Base-by-base conservation (phyloP, 2,797 vertebrate species). In the Taenioides sp. region DNA sequence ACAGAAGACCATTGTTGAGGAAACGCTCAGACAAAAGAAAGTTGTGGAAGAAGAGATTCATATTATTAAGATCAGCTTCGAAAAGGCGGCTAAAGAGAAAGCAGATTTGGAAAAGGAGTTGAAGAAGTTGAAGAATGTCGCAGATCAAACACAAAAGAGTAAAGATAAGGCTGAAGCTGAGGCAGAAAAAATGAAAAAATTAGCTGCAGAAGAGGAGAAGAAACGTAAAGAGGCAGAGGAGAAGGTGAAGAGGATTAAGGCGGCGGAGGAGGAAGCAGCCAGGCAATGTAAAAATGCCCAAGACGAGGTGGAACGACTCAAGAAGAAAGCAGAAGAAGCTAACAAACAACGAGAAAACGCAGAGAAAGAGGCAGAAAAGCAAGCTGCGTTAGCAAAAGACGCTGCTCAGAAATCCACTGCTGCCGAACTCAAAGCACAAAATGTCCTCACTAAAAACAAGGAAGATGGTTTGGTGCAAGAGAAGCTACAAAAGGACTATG, bases 1-100 rank as follows among this genome's bases (percentile, higher is more conserved):
- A 72, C 97, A 99, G 81, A 96, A 94, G 79, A 92, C 86, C 0
- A 91, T 98, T 0, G 95, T 99, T 67, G 95, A 98, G n/a, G 98
- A 99, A 61, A 98, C 96, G 0, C 71, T 98, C 75, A 94, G 88
- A 73, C 97, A 99, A 76, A 94, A 96, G 85, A 95, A 95, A 2
- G 78, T 96, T 65, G 95, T 99, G 1, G 97, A 99, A 79, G 97
- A 98, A 72, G 98, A 99, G 89, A 99, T 99, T 65, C 90, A 94
- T 0, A 91, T 95, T 1, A 94, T 99, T 4, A 98, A 96, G 90
- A 84, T 94, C 28, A 96, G 91, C 89, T 98, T 99, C 0, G 95
- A 98, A 87, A 96, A 91, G 72, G 96, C 97, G 0, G 94, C 97
- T 0, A 93, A 93, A 0, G 98, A 95, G 59, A 98, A 97, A 86